Evolutionary conservation across 2,797 vertebrate genomes (phyloP), one percentile per base, ranked within the genome.

Genomic region (Gorsachius magnificus): DNA sequence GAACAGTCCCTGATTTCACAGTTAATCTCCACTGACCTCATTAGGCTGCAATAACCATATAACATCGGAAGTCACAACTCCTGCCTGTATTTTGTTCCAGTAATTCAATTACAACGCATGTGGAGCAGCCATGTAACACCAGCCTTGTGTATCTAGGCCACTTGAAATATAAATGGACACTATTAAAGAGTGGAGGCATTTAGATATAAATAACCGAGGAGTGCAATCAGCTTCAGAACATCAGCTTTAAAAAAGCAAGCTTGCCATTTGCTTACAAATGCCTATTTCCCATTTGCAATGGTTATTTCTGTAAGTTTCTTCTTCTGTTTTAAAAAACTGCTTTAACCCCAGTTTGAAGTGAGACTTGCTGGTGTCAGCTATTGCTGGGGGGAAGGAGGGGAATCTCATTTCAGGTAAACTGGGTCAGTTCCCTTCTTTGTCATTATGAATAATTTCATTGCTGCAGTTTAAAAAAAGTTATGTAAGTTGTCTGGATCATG

Each of bases 311-410:
- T 74, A 81, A 81, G n/a, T 77, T 89, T 89, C n/a, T 58, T 90
- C 38, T 77, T 87, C 45, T 87, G 65, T 72, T 93, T 71, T 46
- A 38, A 83, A 91, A 68, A 87, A 41, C 51, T 82, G 28, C 58
- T 72, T 87, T 87, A 91, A 92, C 57, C 82, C 69, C 82, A 88
- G 75, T 90, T 89, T 81, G 87, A 92, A 93, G 48, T 53, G 74
- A 95, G 95, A 94, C 57, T 95, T 96, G 94, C 93, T 92, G 79
- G 64, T 93, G 93, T 96, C 95, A 96, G 95, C 88, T 95, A 18
- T 54, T 80, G 81, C 89, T 94, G 64, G 50, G 68, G 80, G 81
- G 41, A 81, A 94, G 58, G 54, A 92, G 60, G 58, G 13, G 61
- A 95, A 83, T 93, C 56, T 95, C 80, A 91, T 94, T 97, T 95